Base-by-base conservation (phyloP, 2,888 invertebrate genomes). In the Tenthredo notha region DNA sequence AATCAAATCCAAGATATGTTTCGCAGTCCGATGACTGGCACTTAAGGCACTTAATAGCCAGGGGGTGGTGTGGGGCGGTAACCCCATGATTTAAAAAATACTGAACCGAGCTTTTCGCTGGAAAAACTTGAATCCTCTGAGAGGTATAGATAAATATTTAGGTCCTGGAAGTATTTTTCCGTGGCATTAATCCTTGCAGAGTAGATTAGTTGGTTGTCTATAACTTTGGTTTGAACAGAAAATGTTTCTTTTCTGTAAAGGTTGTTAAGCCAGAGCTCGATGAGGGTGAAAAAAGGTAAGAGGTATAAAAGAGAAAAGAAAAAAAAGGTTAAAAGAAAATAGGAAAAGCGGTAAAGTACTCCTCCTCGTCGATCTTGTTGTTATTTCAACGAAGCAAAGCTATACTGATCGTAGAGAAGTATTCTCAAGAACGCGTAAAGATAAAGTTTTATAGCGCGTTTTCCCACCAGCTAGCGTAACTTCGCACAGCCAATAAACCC, bases 341-440 rank as follows among this genome's bases (percentile, higher is more conserved):
- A 15, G 25, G 12, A 33, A 18, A 15, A 33, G 1, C 6, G 33
- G 33, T 7, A 18, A 33, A 18, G 15, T 33, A 72, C 18, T 37
- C n/a, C 18, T 37, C n/a, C 74, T 5, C 25, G 40, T 43, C 74
- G 25, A 74, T 74, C 6, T 74, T 40, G 74, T 15, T 74, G 43
- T 74, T 74, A 74, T 43, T 74, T 74, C 9, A 74, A 74, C 40
- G 43, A 74, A 74, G 40, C 74, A 43, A 40, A 74, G 40, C 72
- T 72, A 21, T 12, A 6, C 21, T 12, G 21, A 74, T 21, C 21
- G 74, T 74, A 9, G 10, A 10, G 21, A 6, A 74, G 74, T 6
- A 74, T 74, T 74, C 21, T 74, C 4, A 47, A 40, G n/a, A 37
- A 72, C 37, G 40, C 72, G 72, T 37, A 72, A 40, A 40, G n/a